Conservation (phyloP, 2,888 invertebrate genomes). For the Hirtodrosophila cameraria region DNA sequence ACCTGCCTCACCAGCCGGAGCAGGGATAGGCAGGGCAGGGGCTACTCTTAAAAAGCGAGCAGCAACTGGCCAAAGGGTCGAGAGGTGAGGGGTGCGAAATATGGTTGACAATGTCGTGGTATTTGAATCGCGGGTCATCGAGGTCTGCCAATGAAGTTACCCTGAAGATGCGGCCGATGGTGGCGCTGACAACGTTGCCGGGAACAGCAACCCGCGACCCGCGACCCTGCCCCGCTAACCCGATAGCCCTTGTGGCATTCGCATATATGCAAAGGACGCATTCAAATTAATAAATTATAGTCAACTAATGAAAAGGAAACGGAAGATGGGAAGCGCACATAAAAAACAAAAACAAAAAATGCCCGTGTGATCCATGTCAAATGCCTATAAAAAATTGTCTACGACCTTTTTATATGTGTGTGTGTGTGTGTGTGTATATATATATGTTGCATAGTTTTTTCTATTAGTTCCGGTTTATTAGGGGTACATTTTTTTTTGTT, state of each 20-base stretch:
- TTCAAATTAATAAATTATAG: constrained; percentile 79
- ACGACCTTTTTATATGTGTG: constrained; percentile 52
- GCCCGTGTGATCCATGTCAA: constrained; percentile 66
- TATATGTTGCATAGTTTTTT: constrained; percentile 42
- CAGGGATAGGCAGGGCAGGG: not conserved
- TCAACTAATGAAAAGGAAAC: constrained; percentile 69
- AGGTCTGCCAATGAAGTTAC: constrained; percentile 69
- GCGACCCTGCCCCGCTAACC: constrained; percentile 7
- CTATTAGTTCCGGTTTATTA: constrained; percentile 78
- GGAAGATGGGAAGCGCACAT: constrained; percentile 44
- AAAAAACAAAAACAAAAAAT: constrained; percentile 10
- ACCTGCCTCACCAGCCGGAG: constrained; percentile 44
- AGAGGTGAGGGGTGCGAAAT: constrained; percentile 47
- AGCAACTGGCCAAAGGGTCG: constrained; percentile 1
- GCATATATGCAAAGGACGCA: constrained; percentile 76
- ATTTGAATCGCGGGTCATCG: constrained; percentile 61
- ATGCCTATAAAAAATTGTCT: constrained; percentile 76
- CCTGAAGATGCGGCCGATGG: constrained; percentile 70
- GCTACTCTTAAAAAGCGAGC: constrained; percentile 35
- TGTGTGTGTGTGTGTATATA: constrained; percentile 14
- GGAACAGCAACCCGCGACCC: constrained; percentile 16
- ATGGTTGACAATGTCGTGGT: constrained; percentile 48
- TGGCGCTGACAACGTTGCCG: constrained; percentile 37
- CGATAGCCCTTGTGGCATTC: constrained; percentile 60
- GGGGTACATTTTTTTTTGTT: constrained; percentile 65